A percentile compares a stretch with the other conserved stretches of the same genome.
phyloP scores from a whole-genome alignment of 2,888 invertebrate species.

The Rhabditophanes sp. region DNA sequence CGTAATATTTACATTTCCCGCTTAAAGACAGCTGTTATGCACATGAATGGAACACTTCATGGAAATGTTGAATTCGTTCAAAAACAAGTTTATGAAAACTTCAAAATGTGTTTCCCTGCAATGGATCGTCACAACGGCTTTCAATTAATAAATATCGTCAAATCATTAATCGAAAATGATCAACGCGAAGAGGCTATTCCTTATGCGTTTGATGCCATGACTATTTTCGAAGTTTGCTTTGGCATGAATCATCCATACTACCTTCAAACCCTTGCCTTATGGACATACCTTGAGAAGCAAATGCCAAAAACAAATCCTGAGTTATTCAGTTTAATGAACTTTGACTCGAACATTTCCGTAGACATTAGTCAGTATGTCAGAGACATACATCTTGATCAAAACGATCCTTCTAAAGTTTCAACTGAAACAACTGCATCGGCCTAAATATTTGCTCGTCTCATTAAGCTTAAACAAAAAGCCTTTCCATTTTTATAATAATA shows the following conservation, averaged over 20 bases:
- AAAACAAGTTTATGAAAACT: constrained; percentile 36
- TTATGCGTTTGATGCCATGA: constrained; percentile 42
- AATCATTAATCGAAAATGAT: constrained; percentile 25
- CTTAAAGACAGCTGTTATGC: constrained; percentile 28
- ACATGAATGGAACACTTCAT: constrained; percentile 26
- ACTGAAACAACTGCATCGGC: too few species aligned
- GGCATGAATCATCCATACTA: constrained; percentile 42
- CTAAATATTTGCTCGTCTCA: too few species aligned
- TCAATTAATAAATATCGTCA: constrained; percentile 36
- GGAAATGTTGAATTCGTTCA: constrained; percentile 4
- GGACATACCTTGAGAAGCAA: constrained; percentile 40
- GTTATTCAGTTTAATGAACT: constrained; percentile 25
- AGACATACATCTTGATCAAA: too few species aligned
- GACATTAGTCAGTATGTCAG: too few species aligned
- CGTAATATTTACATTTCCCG: constrained; percentile 33
- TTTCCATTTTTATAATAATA: too few species aligned
- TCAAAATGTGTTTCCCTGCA: constrained; percentile 37
- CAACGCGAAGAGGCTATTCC: constrained; percentile 31
- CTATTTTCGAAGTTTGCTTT: constrained; percentile 41
- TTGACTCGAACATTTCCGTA: too few species aligned
- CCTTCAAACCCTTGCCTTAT: constrained; percentile 36
- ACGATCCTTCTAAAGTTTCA: too few species aligned
- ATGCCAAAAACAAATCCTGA: constrained; percentile 26
- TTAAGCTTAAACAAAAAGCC: too few species aligned
- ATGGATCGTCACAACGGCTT: constrained; percentile 39